Evolutionary conservation across 2,888 invertebrate genomes (phyloP).

Genomic region (Gerosis bhagava): DNA sequence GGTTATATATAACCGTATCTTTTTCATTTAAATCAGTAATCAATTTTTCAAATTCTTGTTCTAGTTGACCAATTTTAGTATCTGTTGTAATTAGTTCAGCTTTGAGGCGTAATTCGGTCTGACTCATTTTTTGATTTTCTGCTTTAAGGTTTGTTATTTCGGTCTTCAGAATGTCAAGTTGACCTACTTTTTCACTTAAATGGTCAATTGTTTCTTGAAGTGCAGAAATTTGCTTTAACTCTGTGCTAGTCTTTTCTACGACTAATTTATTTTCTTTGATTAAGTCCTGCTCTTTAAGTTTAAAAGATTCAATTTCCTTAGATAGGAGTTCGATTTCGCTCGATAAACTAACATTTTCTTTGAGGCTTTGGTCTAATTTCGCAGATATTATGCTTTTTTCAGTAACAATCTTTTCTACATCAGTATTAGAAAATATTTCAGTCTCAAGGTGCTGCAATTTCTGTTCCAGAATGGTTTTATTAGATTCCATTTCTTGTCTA

Average conservation of each 20-base stretch:
- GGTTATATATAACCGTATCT: conserved; percentile 55
- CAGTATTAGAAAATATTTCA: conserved; percentile 21
- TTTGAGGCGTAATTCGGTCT: conserved; percentile 52
- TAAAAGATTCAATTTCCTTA: conserved; percentile 39
- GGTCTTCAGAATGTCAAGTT: conserved; percentile 44
- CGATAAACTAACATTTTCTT: conserved; percentile 46
- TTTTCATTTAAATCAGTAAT: conserved; percentile 65
- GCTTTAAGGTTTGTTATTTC: conserved; percentile 48
- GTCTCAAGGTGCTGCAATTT: conserved; percentile 37
- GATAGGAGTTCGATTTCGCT: conserved; percentile 41
- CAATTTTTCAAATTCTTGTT: conserved; percentile 63
- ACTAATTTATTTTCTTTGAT: conserved; percentile 42
- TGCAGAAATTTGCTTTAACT: conserved; percentile 36
- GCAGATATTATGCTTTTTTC: conserved; percentile 41
- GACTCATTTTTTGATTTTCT: conserved; percentile 49
- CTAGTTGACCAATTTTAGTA: conserved; percentile 57
- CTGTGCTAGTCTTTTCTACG: too few species aligned
- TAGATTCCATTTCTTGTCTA: conserved; percentile 44
- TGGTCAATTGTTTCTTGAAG: conserved; percentile 46
- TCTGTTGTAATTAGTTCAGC: conserved; percentile 54
- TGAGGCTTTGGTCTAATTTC: conserved; percentile 38
- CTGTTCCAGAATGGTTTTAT: conserved; percentile 46
- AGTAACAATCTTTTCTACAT: conserved; percentile 37
- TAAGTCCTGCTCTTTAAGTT: conserved; percentile 39
- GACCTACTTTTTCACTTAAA: conserved; percentile 44